Percentiles rank a stretch among this genome's conserved stretches.
phyloP scores from a whole-genome alignment of 37 sponge, comb jelly and placozoan species.

The Cliona cf. orientalis region DNA sequence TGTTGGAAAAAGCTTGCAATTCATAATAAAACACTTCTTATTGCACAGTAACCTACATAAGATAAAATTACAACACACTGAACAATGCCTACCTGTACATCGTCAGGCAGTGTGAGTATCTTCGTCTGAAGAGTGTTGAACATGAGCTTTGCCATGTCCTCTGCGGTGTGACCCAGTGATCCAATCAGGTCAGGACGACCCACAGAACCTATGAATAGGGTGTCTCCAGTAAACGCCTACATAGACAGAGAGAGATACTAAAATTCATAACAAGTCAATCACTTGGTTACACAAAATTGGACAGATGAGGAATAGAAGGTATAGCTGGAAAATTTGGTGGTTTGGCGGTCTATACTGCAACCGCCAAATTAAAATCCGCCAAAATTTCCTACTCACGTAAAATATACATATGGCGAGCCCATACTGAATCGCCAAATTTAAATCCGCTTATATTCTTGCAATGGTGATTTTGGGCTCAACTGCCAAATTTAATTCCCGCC shows the following conservation, averaged over 20 bases:
- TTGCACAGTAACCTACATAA: not conserved
- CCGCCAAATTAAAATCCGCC: too few species aligned
- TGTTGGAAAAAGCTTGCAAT: too few species aligned
- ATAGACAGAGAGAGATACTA: not conserved
- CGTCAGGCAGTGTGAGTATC: slow-evolving; percentile 68
- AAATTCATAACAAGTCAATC: too few species aligned
- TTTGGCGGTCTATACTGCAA: too few species aligned
- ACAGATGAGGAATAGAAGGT: too few species aligned
- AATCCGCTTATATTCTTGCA: too few species aligned
- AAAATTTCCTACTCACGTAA: too few species aligned
- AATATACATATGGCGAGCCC: too few species aligned
- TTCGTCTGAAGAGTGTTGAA: slow-evolving; percentile 70
- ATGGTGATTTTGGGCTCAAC: too few species aligned
- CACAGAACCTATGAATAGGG: slow-evolving; percentile 91
- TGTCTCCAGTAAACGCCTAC: slow-evolving; percentile 93
- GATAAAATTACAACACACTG: not conserved
- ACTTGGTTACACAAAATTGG: too few species aligned
- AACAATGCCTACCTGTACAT: slow-evolving; percentile 63
- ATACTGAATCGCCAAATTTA: too few species aligned
- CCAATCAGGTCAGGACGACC: slow-evolving; percentile 93
- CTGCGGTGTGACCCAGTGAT: slow-evolving; percentile 67
- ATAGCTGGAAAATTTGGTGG: not conserved
- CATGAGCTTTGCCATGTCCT: slow-evolving; percentile 85
- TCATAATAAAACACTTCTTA: not conserved
- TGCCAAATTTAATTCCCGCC: too few species aligned